Base-by-base conservation (phyloP, 2,888 invertebrate species). In the Caenorhabditis sp. region DNA sequence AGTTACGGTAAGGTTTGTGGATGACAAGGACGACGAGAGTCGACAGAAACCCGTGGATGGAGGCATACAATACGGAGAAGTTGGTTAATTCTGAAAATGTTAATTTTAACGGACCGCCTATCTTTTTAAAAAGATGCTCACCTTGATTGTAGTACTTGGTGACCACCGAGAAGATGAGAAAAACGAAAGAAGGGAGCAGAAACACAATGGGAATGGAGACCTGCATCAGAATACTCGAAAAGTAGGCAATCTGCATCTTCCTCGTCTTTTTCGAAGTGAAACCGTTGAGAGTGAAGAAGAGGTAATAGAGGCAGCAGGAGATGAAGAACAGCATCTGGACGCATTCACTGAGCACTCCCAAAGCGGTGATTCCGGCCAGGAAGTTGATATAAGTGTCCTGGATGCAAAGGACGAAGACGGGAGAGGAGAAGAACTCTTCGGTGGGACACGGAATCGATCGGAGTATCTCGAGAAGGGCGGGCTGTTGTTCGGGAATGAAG, bases 261-360 rank as follows among this genome's bases (percentile, higher is more conserved):
- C 72, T 20, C 22, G 72, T 72, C 37, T 72, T 72, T 18, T 72
- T 72, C 37, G 72, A 72, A 18, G 72, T 72, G 64, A 72, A 72
- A n/a, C 64, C 64, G 24, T 64, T 44, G 6, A 64, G 47, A 35
- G 56, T 32, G 37, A 64, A 72, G 24, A 72, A 72, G 15, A 72
- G 50, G 35, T 72, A 72, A 56, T 72, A 72, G 20, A 58, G 40
- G n/a, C 72, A 72, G 24, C 72, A 72, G 15, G 24, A 4, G 44
- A 64, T 35, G 47, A 72, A 72, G 44, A 72, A 72, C 15, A 58
- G n/a, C 64, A 64, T 64, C 37, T 72, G 72, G 32, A 22, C 15
- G 8, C 24, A 26, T 20, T 72, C 72, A 18, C 35, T 22, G 22
- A 72, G 26, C 18, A 64, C 64, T 32, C 72, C 72, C 5, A 72